Evolutionary conservation across 2,888 invertebrate genomes (phyloP), one percentile per base, ranked within the genome.

Genomic region (Polyommatus iphigenia): DNA sequence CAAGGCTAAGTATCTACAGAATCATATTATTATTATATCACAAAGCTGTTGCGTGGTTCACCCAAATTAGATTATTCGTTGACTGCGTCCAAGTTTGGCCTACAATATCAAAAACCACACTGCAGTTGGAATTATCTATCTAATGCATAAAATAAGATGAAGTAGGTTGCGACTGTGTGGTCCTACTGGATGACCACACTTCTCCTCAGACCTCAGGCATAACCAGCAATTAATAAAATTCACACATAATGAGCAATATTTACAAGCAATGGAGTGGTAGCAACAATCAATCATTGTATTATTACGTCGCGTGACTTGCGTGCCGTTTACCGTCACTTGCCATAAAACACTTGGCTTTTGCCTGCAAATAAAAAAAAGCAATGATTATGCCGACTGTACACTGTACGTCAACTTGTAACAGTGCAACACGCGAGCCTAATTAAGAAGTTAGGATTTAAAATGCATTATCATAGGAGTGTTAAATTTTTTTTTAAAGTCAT

Each of bases 201-300:
- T n/a, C n/a, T 41, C 41, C 0, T 10, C 24, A 24, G 24, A 24
- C 46, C 46, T 10, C 10, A 46, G 46, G 46, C 46, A 41, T 41
- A 10, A 13, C 50, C 10, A 7, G 18, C 29, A 62, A 41, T 20
- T 46, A 24, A 20, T 15, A 24, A 50, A 75, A 29, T 50, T 54
- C 54, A 50, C 46, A 67, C 67, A 67, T 67, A 67, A 67, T 67
- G 15, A 67, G 67, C 29, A 67, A 67, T 67, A 13, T 67, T 86
- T 84, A 84, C 85, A 85, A 84, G 83, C 87, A 89, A 88, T 87
- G 89, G 87, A 90, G 89, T 89, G 89, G 86, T 86, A 89, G 89
- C 86, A 86, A 85, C 89, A 85, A 91, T 91, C 90, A 89, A 91
- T 91, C 91, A 90, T 87, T 82, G 87, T 85, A 85, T 88, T 89